A percentile compares a stretch with the other conserved stretches of the same genome.
Conservation (phyloP, 2,113 vertebrate species). For the Lampris megalopsis region DNA sequence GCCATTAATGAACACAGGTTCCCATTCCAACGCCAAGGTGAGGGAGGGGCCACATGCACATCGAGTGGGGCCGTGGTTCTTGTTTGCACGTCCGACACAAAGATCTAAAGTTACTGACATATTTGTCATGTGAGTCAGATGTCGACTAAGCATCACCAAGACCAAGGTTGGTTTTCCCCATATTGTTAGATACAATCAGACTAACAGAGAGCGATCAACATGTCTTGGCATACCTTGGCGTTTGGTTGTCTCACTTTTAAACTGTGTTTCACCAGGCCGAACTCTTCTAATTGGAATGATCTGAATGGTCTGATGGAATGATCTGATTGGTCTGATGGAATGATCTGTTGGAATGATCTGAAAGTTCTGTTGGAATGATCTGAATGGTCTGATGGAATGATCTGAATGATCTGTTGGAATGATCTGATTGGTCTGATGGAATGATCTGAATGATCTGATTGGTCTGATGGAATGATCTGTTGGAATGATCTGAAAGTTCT, state of each 20-base stretch:
- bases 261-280: conserved; percentile 12
- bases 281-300: no score
- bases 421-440: no score
- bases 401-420: no score
- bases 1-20: conserved; percentile 55
- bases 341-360: no score
- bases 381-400: no score
- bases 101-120: conserved; percentile 48
- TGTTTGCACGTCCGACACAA: conserved; percentile 50
- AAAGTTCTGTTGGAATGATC: no score
- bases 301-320: no score
- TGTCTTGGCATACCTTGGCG: conserved; percentile 7
- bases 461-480: no score
- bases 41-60: conserved; percentile 23
- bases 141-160: conserved; percentile 31
- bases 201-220: conserved; percentile 8
- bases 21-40: conserved; percentile 49
- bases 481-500: no score
- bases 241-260: conserved; percentile 16
- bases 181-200: conserved; percentile 7
- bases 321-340: no score
- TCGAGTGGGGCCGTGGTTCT: conserved; percentile 45
- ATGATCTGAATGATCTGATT: no score
- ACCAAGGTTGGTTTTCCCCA: conserved; percentile 5
- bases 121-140: conserved; percentile 39